These are phyloP conservation scores for Eolophus roseicapilla DNA, from an alignment of 2,113 vertebrate genomes.

Conservation along the genomic window DNA sequence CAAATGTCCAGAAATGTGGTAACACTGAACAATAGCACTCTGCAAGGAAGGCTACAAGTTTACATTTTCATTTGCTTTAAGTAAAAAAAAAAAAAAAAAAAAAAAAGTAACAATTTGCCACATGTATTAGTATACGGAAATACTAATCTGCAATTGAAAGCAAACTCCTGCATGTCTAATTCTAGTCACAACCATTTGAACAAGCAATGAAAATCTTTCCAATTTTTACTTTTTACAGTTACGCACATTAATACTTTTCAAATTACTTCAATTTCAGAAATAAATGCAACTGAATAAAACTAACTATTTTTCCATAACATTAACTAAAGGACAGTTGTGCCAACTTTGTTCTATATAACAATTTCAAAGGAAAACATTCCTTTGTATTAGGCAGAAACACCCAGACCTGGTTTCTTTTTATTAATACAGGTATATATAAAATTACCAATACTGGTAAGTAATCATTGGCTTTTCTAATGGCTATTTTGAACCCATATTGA, in stretches of 20 bases:
- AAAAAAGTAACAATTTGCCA: not conserved
- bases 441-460: slow-evolving; percentile 57
- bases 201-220: not conserved
- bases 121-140: not conserved
- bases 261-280: not conserved
- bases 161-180: not conserved
- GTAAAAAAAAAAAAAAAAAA: not conserved
- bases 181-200: not conserved
- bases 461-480: slow-evolving; percentile 62
- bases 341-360: slow-evolving; percentile 51
- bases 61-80: not conserved
- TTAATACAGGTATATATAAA: slow-evolving; percentile 58
- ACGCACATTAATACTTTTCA: not conserved
- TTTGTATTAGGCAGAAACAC: slow-evolving; percentile 65
- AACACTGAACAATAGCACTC: not conserved
- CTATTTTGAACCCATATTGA: slow-evolving; percentile 70
- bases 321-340: slow-evolving; percentile 55
- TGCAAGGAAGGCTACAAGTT: not conserved
- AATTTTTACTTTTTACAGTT: not conserved
- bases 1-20: not conserved
- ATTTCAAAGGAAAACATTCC: slow-evolving; percentile 32
- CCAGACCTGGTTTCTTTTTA: slow-evolving; percentile 18
- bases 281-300: slow-evolving; percentile 51
- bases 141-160: not conserved
- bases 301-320: slow-evolving; percentile 50